Evolutionary conservation across 2,797 vertebrate genomes (phyloP), one percentile per base, ranked within the genome.

Genomic region (Schizopygopsis pylzovi): DNA sequence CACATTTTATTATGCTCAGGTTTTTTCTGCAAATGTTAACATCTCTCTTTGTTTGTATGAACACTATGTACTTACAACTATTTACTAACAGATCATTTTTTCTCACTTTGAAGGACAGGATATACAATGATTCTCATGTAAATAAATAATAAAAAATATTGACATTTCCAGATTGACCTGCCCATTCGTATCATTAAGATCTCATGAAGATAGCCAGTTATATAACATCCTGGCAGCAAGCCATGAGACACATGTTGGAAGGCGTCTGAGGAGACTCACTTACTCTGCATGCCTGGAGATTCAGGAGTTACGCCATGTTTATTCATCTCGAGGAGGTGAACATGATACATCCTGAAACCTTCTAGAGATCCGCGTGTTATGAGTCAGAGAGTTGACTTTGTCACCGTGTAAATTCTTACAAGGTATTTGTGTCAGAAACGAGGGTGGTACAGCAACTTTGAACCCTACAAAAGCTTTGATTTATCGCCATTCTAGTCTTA

Each of bases 181-280:
- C n/a, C 7, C 20, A 9, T 41, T 78, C 28, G 0, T 54, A 22
- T 54, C 13, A 59, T 59, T 59, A 25, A 59, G 22, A 59, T 8
- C 59, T 16, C 56, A 10, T 2, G 15, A 25, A 43, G 12, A 15
- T 22, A 16, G 54, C 13, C 25, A 41, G 33, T 85, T 84, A 63
- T 84, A 56, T 59, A 75, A 82, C 71, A 80, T 87, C 45, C 63
- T 52, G 39, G 65, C 18, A 81, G 41, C 45, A 79, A 52, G 77
- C 82, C 77, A 75, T 6, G 37, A n/a, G 39, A 54, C 68, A 47
- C 59, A 67, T 86, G 65, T 16, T 63, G 75, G 25, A 61, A 80
- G 45, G 16, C 25, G 72, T 83, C 81, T 87, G 68, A 63, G 63
- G 68, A 77, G 28, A 86, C 49, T n/a, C 82, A 67, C n/a, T 67